A percentile compares a stretch with the other conserved stretches of the same genome.
phyloP scores from a whole-genome alignment of 2,797 vertebrate species.

The Chelon auratus region DNA sequence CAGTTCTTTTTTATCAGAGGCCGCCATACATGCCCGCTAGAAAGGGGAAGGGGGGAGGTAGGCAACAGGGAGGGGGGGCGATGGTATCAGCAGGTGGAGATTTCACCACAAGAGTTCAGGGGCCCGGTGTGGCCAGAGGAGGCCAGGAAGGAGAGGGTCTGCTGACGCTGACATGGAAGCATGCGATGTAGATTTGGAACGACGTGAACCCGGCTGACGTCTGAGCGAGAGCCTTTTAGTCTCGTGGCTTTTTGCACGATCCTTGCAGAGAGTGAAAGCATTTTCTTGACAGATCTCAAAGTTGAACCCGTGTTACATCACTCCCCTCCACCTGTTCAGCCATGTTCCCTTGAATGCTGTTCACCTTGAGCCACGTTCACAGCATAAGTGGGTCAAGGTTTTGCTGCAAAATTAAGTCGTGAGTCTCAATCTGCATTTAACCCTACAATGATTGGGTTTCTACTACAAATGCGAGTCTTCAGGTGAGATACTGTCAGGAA shows the following conservation, averaged over 20 bases:
- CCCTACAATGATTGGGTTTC: neutral
- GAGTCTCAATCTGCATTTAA: neutral
- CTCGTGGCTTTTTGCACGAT: conserved; percentile 3
- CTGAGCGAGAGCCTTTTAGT: conserved; percentile 24
- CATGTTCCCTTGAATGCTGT: neutral
- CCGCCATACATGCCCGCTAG: conserved; percentile 74
- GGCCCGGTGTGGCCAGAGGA: conserved; percentile 65
- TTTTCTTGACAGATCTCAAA: neutral
- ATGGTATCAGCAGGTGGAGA: conserved; percentile 84
- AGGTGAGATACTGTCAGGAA: no score
- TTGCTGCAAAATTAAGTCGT: no score
- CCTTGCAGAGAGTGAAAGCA: neutral
- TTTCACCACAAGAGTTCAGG: conserved; percentile 73
- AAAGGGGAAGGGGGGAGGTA: conserved; percentile 21
- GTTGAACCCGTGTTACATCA: neutral
- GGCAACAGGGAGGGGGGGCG: conserved; percentile 26
- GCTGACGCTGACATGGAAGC: conserved; percentile 31
- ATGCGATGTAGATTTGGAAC: conserved; percentile 21
- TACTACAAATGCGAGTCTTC: neutral
- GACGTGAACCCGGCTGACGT: conserved; percentile 14
- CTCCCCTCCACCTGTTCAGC: neutral
- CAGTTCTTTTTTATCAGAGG: conserved; percentile 73
- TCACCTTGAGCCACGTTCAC: neutral
- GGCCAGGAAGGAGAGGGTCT: conserved; percentile 44
- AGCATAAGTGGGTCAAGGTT: no score